Evolutionary conservation across 2,797 vertebrate species (phyloP).

Genomic region (Leptodactylus fallax): DNA sequence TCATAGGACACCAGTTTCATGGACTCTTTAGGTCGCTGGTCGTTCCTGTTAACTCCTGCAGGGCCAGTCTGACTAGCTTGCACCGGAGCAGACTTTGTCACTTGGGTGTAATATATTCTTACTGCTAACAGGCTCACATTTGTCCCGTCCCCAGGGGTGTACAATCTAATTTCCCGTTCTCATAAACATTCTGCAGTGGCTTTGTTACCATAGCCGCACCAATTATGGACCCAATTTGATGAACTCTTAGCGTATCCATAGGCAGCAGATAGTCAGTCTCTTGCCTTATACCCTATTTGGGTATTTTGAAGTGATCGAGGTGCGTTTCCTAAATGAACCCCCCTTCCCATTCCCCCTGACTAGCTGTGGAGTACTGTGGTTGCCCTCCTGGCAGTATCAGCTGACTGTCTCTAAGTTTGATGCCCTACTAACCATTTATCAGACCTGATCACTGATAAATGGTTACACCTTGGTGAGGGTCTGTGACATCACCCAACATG

Average conservation of each 20-base stretch:
- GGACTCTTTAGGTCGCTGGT: neutral
- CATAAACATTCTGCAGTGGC: neutral
- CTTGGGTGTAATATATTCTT: neutral
- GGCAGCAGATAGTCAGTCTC: neutral
- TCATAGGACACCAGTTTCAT: neutral
- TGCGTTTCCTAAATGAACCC: neutral
- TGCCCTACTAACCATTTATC: too few species aligned
- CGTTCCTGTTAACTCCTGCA: slow-evolving; percentile 4
- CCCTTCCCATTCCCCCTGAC: too few species aligned
- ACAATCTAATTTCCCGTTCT: slow-evolving; percentile 4
- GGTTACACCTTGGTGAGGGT: too few species aligned
- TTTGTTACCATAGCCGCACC: neutral
- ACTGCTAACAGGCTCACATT: neutral
- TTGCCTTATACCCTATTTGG: neutral
- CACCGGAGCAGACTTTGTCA: neutral
- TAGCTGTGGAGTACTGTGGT: neutral
- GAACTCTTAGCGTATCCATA: too few species aligned
- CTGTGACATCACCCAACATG: too few species aligned
- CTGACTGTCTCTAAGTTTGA: too few species aligned
- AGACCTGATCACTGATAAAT: too few species aligned
- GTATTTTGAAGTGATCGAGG: neutral
- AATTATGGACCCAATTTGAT: neutral
- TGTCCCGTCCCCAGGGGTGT: neutral
- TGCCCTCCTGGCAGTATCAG: too few species aligned
- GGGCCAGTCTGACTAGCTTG: neutral